phyloP scores from a whole-genome alignment of 2,113 vertebrate genomes.

The Rhinoderma darwinii region DNA sequence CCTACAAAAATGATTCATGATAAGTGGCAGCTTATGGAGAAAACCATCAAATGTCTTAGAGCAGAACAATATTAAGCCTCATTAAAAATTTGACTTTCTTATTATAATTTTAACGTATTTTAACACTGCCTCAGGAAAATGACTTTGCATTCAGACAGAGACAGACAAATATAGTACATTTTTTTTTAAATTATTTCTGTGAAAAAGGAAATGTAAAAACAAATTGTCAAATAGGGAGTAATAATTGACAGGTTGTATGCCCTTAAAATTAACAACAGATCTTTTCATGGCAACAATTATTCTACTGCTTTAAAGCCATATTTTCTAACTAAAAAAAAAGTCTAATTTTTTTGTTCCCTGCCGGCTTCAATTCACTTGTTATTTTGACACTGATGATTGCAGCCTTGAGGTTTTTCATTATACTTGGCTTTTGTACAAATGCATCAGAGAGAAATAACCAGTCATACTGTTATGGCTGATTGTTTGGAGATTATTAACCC shows the following conservation, averaged over 20 bases:
- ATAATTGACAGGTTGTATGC: slow-evolving; percentile 40
- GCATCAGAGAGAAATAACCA: slow-evolving; percentile 50
- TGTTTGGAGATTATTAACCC: slow-evolving; percentile 48
- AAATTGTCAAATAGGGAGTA: slow-evolving; percentile 38
- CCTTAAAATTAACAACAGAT: slow-evolving; percentile 48
- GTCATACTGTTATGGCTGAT: slow-evolving; percentile 47
- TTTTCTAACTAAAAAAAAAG: slow-evolving; percentile 49
- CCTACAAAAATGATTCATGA: slow-evolving; percentile 14
- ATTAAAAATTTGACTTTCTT: slow-evolving; percentile 23
- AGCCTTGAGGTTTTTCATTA: slow-evolving; percentile 55
- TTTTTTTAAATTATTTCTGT: slow-evolving; percentile 31
- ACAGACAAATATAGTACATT: slow-evolving; percentile 19
- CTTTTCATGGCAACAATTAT: slow-evolving; percentile 46
- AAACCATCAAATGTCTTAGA: background rate
- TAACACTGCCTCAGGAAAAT: slow-evolving; percentile 21
- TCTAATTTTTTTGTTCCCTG: slow-evolving; percentile 46
- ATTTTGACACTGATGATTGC: slow-evolving; percentile 58
- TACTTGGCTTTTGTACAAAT: slow-evolving; percentile 53
- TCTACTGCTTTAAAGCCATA: slow-evolving; percentile 34
- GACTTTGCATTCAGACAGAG: slow-evolving; percentile 14
- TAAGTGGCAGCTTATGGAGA: slow-evolving; percentile 10
- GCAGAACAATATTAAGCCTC: slow-evolving; percentile 17
- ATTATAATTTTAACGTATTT: slow-evolving; percentile 11
- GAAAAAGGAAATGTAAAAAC: slow-evolving; percentile 35
- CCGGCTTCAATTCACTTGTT: slow-evolving; percentile 48